Evolutionary conservation across 2,888 invertebrate genomes (phyloP).

Genomic region (Apodemia duryi): DNA sequence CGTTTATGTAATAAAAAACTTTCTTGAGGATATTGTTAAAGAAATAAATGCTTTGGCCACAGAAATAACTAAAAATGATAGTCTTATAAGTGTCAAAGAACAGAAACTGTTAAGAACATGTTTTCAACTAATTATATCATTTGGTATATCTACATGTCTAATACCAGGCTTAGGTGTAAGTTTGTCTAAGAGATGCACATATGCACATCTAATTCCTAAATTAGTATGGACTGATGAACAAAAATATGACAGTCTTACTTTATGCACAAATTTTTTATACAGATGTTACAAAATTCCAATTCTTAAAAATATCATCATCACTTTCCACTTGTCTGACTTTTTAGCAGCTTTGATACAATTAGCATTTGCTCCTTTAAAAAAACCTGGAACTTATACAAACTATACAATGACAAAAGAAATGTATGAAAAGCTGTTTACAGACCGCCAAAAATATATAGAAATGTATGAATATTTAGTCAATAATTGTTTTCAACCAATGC

Average conservation of each 20-base stretch:
- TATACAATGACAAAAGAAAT: conserved; percentile 79
- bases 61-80: conserved; percentile 46
- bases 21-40: conserved; percentile 59
- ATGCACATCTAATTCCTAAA: conserved; percentile 45
- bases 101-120: conserved; percentile 81
- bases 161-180: conserved; percentile 82
- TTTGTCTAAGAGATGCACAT: conserved; percentile 60
- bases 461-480: conserved; percentile 73
- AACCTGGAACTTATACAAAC: conserved; percentile 66
- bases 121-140: conserved; percentile 80
- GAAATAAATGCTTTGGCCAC: conserved; percentile 58
- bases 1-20: conserved; percentile 49
- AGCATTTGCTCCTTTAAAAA: conserved; percentile 82
- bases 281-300: conserved; percentile 68
- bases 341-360: conserved; percentile 85
- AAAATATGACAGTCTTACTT: conserved; percentile 71
- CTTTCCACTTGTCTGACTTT: conserved; percentile 79
- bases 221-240: conserved; percentile 64
- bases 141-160: conserved; percentile 84
- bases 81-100: conserved; percentile 82
- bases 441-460: conserved; percentile 70
- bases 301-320: conserved; percentile 76
- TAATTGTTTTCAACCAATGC: conserved; percentile 79
- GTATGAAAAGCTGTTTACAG: conserved; percentile 68
- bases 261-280: conserved; percentile 68